Evolutionary conservation across 2,113 vertebrate genomes (phyloP).

Genomic region (Strix uralensis): DNA sequence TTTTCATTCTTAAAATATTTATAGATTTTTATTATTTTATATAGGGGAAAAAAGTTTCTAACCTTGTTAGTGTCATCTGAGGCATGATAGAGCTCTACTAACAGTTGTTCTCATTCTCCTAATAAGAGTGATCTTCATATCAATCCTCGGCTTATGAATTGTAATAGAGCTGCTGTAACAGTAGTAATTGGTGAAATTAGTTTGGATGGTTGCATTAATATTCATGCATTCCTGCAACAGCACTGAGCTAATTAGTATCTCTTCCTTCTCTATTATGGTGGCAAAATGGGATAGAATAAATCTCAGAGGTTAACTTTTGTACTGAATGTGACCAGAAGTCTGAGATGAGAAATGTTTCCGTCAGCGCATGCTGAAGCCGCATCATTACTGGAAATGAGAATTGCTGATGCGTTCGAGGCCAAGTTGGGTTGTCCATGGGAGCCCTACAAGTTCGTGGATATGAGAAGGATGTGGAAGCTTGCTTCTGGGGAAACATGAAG

Average conservation of each 20-base stretch:
- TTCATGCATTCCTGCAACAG: slow-evolving; percentile 48
- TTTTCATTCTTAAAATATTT: not conserved
- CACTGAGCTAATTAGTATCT: slow-evolving; percentile 34
- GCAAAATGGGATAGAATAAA: not conserved
- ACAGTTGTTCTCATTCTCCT: not conserved
- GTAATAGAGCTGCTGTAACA: slow-evolving; percentile 44
- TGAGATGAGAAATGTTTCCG: fast-evolving
- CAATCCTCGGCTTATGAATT: slow-evolving; percentile 25
- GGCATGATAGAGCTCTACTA: not conserved
- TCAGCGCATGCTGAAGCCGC: fast-evolving
- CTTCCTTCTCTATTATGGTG: not conserved
- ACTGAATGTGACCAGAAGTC: not conserved
- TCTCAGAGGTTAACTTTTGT: not conserved
- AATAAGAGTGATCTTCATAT: not conserved
- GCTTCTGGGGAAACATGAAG: not conserved
- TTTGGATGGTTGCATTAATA: slow-evolving; percentile 60
- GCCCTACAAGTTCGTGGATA: fast-evolving
- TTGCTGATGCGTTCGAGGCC: not conserved
- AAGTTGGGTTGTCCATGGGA: fast-evolving
- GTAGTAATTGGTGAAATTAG: slow-evolving; percentile 59
- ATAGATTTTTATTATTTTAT: not conserved
- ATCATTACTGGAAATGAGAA: fast-evolving
- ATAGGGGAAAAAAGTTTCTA: not conserved
- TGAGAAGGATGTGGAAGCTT: not conserved
- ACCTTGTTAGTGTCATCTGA: not conserved